Conservation (phyloP, 2,888 invertebrate species). For the Mesoligia furuncula region DNA sequence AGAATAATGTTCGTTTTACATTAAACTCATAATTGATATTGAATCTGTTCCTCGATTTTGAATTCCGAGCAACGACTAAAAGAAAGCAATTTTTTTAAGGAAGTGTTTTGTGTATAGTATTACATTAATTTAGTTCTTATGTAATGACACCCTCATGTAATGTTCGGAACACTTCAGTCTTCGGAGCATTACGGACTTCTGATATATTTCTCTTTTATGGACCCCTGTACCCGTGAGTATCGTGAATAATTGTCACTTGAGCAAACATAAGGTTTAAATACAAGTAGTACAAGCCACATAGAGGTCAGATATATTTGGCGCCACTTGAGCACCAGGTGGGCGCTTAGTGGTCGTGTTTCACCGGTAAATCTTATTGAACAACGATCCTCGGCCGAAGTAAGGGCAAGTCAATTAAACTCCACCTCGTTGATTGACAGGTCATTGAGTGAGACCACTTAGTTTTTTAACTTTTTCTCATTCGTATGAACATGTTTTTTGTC, state of each 20-base stretch:
- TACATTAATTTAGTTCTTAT: conserved; percentile 80
- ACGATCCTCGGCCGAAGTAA: conserved; percentile 65
- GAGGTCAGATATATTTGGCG: conserved; percentile 79
- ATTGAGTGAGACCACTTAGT: conserved; percentile 66
- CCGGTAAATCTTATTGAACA: conserved; percentile 72
- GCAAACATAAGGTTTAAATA: conserved; percentile 61
- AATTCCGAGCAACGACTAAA: conserved; percentile 86
- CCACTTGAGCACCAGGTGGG: conserved; percentile 76
- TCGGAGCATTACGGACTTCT: conserved; percentile 44
- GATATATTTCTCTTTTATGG: conserved; percentile 32
- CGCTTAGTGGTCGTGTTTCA: conserved; percentile 65
- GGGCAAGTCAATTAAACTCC: conserved; percentile 70
- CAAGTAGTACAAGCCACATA: conserved; percentile 57
- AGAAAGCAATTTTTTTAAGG: conserved; percentile 88
- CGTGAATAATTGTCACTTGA: conserved; percentile 64
- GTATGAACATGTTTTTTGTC: conserved; percentile 57
- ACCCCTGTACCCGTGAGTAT: conserved; percentile 28
- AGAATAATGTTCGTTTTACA: conserved; percentile 63
- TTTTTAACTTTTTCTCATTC: conserved; percentile 57
- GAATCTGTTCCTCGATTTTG: conserved; percentile 86
- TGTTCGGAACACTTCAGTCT: conserved; percentile 15
- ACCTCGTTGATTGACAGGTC: conserved; percentile 75
- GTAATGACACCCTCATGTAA: conserved; percentile 65
- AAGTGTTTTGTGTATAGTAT: conserved; percentile 80
- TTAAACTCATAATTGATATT: conserved; percentile 66